Evolutionary conservation across 2,113 vertebrate genomes (phyloP), one percentile per base, ranked within the genome.

Genomic region (Chloebia gouldiae): DNA sequence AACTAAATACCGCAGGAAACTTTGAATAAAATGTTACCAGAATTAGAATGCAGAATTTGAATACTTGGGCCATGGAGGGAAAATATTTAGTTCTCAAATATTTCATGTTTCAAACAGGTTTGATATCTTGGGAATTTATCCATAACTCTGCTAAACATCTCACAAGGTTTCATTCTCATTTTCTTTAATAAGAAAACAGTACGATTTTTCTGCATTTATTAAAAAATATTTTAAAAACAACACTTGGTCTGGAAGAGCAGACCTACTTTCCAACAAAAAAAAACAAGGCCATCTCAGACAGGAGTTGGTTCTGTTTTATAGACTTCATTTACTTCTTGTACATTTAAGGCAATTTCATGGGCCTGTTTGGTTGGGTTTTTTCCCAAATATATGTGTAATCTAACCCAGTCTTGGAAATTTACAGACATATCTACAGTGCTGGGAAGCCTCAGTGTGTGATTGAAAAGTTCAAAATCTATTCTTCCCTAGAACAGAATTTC

Each of bases 1-100:
- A 82, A 93, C 81, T 78, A 88, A 96, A 94, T 80, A 91, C 78
- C 57, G 65, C 90, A 91, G 91, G 93, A 95, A 95, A 91, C 63
- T 70, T 76, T 91, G 78, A 93, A 85, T 85, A 91, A 96, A 85
- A 50, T 65, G 8, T 70, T 90, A 65, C 79, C 71, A 70, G 57
- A 73, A 24, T 73, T 90, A 88, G 39, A 93, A 90, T 16, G 51
- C 6, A 73, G 75, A 40, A 61, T 88, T 63, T 66, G 85, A 81
- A 81, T 78, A 56, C 11, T 83, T 2, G 0, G 31, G 39, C 30
- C 31, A 27, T 12, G 65, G 60, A 88, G 37, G 27, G 24, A 93
- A 92, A 94, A 85, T 21, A 83, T 83, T 83, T 39, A 9, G 21
- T 88, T 28, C 54, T 77, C 6, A 12, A 92, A 80, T 77, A 80